Base-by-base conservation (phyloP, 2,888 invertebrate species). In the Asteroscopus sphinx region DNA sequence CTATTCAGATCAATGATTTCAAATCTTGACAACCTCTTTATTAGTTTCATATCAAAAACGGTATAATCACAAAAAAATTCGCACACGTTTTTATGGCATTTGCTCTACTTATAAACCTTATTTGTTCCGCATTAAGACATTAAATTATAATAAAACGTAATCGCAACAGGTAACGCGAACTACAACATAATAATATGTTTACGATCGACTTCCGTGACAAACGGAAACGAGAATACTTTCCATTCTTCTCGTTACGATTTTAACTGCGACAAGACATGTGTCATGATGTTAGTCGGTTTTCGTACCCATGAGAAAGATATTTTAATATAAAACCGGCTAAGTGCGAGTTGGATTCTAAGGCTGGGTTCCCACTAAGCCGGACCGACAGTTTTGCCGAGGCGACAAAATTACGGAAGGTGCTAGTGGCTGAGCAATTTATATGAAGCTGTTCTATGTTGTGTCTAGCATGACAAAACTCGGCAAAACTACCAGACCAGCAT, bases 121-220 rank as follows among this genome's bases (percentile, higher is more conserved):
- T 71, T 53, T 16, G 30, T 28, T 60, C 17, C 54, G 25, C 13
- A 76, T 73, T 47, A 48, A 69, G 67, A 73, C 61, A 66, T 76
- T 64, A 73, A 69, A 59, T 46, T 41, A 63, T 60, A 73, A 73
- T 73, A 55, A 64, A 63, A 28, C 21, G 44, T 44, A 61, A 73
- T 57, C 48, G 55, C 54, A 73, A 63, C 54, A 49, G 33, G 58
- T 58, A 61, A 63, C 46, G 59, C 49, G 53, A 61, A 60, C 46
- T 56, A 62, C 60, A 67, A 54, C 60, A 58, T 76, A 75, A 75
- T 75, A 63, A 59, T 45, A 63, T 51, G 68, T 76, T 68, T 59
- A 71, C 56, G 62, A 57, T 17, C 32, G 17, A 73, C 65, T 68
- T 71, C 77, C 75, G 68, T 53, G 55, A 47, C 37, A 54, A 41